Base-by-base conservation (phyloP, 2,888 invertebrate species). In the Tipula lateralis region DNA sequence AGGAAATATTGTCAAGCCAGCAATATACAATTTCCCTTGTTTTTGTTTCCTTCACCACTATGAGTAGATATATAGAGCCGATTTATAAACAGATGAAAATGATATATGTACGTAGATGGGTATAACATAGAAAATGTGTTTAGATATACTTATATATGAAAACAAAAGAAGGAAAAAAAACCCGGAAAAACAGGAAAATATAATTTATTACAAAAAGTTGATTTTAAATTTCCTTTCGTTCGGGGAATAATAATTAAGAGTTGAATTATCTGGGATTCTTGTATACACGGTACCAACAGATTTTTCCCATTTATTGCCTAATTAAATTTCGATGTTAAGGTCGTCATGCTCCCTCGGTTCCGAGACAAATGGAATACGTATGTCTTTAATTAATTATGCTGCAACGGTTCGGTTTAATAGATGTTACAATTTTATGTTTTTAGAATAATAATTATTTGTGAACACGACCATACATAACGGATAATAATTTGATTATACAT, bases 71-170 rank as follows among this genome's bases (percentile, higher is more conserved):
- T n/a, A n/a, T 66, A 12, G 66, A 66, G 24, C 24, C 19, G 66
- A 66, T 66, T 66, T 66, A 66, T 66, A 66, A 66, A 24, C 66
- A 66, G 66, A 66, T 24, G 66, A 66, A 66, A 66, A 66, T 66
- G 24, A 66, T 66, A 19, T 66, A 66, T 9, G 16, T 44, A 66
- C 24, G 16, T 44, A 13, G 39, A 19, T 44, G 24, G 66, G 66
- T 66, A 66, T 66, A 24, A 66, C 66, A 24, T 7, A 2, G 66
- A 66, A 66, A 66, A 66, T 66, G 24, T 66, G 66, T 66, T 66
- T 66, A 9, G 24, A 66, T 0, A 16, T 36, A n/a, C 44, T 3
- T n/a, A 50, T 50, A 16, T 16, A 16, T 39, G 4, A 16, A 6
- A n/a, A n/a, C n/a, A 39, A 39, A 39, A 39, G 7, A 44, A 44